Base-by-base conservation (phyloP, 2,113 vertebrate species). In the Anguilla rostrata region DNA sequence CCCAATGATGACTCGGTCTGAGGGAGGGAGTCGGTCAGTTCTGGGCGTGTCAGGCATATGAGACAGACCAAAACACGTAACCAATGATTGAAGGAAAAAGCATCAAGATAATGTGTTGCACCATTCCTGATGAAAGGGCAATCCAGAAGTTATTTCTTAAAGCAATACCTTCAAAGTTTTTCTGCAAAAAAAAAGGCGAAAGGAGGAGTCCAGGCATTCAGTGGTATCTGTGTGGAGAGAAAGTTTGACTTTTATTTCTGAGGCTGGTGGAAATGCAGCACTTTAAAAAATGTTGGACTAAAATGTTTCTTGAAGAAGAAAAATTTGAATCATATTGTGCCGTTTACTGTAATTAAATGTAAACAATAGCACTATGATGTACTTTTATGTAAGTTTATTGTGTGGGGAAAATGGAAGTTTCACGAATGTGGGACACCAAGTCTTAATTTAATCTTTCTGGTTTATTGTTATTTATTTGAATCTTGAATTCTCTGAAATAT, bases 401-500 rank as follows among this genome's bases (percentile, higher is more conserved):
- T 84, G 56, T 60, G 79, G 40, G 87, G 88, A 34, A 85, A 79
- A 75, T 81, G 91, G 89, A 86, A 81, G 84, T 43, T 87, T 83
- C 22, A 81, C 39, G 14, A 86, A 83, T 63, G 46, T 63, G 71
- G 49, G 78, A 78, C 87, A 3, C 86, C 84, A 86, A 83, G 39
- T 82, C 79, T 49, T 81, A 34, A 46, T 85, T 85, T 82, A 79
- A 49, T 60, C 81, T 84, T 87, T 86, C 86, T 84, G 40, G 46
- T 75, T 87, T 90, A 78, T 34, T 88, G 81, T 88, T 88, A 91
- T 93, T 93, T 90, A 90, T 92, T 93, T 91, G 86, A 83, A 34
- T 87, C 81, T 83, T 87, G 84, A 57, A 87, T 86, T 83, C 63
- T 88, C 63, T 71, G 56, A 88, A 49, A 22, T 87, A 90, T 88